Conservation (phyloP, 1,140 invertebrate species). For the Bombus fervidus region DNA sequence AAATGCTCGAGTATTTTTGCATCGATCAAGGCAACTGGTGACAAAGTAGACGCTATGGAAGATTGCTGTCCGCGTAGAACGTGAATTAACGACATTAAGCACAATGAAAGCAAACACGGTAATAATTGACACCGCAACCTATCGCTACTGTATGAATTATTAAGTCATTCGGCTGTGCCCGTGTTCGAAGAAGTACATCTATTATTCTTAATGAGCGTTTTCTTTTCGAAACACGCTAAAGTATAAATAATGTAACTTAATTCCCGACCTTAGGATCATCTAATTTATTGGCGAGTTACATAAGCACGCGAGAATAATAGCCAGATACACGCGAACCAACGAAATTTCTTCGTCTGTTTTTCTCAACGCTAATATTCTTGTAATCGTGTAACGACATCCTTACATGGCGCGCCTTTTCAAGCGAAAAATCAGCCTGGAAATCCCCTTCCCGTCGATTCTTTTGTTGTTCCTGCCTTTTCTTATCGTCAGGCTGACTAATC, state of each 20-base stretch:
- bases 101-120: slow-evolving; percentile 45
- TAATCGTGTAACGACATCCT: slow-evolving; percentile 7
- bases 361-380: background rate
- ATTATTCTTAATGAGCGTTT: background rate
- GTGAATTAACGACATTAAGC: slow-evolving; percentile 40
- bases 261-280: slow-evolving; percentile 17
- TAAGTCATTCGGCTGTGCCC: background rate
- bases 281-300: slow-evolving; percentile 17
- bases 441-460: slow-evolving; percentile 46
- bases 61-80: slow-evolving; percentile 1
- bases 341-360: background rate
- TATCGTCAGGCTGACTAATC: slow-evolving; percentile 67
- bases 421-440: slow-evolving; percentile 50
- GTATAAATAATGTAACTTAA: slow-evolving; percentile 21
- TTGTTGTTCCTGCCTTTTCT: slow-evolving; percentile 56
- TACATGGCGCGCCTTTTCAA: slow-evolving; percentile 57
- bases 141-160: slow-evolving; percentile 29
- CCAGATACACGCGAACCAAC: background rate
- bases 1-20: background rate
- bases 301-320: slow-evolving; percentile 22
- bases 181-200: background rate
- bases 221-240: background rate
- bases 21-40: background rate
- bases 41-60: background rate
- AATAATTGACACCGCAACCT: slow-evolving; percentile 37